Evolutionary conservation across 2,113 vertebrate genomes (phyloP), one percentile per base, ranked within the genome.

Genomic region (Ptilonorhynchus violaceus): DNA sequence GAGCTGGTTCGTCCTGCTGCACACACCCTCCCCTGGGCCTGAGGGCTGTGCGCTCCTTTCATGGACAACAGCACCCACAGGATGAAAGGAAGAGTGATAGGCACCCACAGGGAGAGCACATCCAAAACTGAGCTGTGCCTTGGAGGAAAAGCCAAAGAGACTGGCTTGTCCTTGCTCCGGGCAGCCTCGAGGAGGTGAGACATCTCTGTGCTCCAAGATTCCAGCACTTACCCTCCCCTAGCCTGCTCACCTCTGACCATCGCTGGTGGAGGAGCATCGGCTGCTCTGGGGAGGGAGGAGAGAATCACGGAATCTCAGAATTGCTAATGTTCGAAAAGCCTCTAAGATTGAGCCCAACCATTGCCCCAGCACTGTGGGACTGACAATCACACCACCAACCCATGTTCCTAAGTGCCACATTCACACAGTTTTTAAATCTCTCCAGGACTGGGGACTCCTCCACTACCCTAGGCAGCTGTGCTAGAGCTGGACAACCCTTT

Each of bases 1-100:
- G 78, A 91, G 79, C 84, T 76, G 89, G 86, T 91, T 92, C 77
- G 83, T 89, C 86, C 68, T 80, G 92, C 59, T 50, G 72, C 58
- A 53, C 86, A 60, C 87, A 47, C 79, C 64, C 85, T 76, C 30
- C 66, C 27, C n/a, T 4, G n/a, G 35, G 93, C 82, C 93, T 25
- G 37, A 83, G 79, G 39, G 41, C 41, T 59, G 33, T 33, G 2
- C 8, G 21, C 75, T 84, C 60, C 60, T 68, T 88, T 67, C 49
- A 80, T 9, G 69, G 85, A 42, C 72, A 59, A 35, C 55, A 93
- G 77, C 60, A 76, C 11, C 28, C 52, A 25, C 0, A 0, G 46
- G 79, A 89, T 94, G 78, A 95, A 97, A 88, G 88, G 37, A 60
- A 46, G 75, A 85, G 85, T 9, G 52, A 47, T 24, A 67, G 56